Evolutionary conservation across 37 sponge, comb jelly and placozoan species (phyloP), one percentile per base, ranked within the genome.

Genomic region (Mnemiopsis leidyi): DNA sequence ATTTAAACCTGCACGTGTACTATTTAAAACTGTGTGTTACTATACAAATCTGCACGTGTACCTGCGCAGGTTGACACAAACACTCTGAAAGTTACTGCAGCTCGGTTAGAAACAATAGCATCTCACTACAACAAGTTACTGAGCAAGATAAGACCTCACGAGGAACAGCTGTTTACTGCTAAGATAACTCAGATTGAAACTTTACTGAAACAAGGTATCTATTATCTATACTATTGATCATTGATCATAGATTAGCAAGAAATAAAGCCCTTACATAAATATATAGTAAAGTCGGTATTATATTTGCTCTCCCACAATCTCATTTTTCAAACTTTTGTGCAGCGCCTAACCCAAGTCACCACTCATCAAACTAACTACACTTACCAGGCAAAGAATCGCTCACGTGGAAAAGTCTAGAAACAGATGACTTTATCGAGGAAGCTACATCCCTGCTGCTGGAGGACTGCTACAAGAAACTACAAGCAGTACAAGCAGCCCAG

Each of bases 381-480:
- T n/a, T n/a, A n/a, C 13, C 90, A 85, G 94, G 92, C 1, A 92
- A 32, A 38, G 32, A 85, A 7, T 31, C 34, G 69, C 69, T 94
- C 1, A 94, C 94, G 24, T 94, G 94, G 94, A 85, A 69, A 36
- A 93, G 92, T 69, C 73, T 69, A 40, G 94, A 94, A 34, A 48
- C 82, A 16, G 73, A 76, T 32, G 94, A 94, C 29, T 94, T 94
- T 36, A 94, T 94, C 73, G 94, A 94, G 76, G 94, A 39, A 39
- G 92, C 92, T 7, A 94, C 77, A 31, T 68, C 92, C 76, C 39
- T 94, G 76, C 93, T 94, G 23, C 24, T 76, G 28, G 92, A 76
- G 32, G 94, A 94, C 69, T 40, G 90, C 90, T 85, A 23, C 90
- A 85, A 40, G 48, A 85, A 85, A 61, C 29, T 85, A 39, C 90